Conservation (phyloP, 2,797 vertebrate species). For the Cryptoprocta ferox region DNA sequence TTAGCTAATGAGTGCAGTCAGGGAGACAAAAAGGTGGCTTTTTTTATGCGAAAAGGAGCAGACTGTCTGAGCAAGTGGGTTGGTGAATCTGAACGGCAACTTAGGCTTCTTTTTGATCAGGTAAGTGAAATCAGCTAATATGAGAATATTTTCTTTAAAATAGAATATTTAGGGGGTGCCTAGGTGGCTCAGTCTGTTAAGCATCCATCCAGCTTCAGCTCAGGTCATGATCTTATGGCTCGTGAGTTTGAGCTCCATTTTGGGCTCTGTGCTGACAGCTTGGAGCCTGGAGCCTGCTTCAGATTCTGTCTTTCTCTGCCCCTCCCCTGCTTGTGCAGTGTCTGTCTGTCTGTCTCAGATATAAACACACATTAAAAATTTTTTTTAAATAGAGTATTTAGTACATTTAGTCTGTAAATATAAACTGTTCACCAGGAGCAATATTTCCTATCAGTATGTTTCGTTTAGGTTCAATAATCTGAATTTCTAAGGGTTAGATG, state of each 20-base stretch:
- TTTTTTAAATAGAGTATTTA: background rate
- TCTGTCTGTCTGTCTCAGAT: too few relatives aligned
- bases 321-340: too few relatives aligned
- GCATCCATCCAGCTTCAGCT: too few relatives aligned
- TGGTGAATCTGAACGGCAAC: slow-evolving; percentile 98
- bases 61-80: slow-evolving; percentile 99
- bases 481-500: slow-evolving; percentile 42
- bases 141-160: background rate
- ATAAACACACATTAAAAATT: too few relatives aligned
- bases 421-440: background rate
- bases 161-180: too few relatives aligned
- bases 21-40: slow-evolving; percentile 97
- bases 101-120: slow-evolving; percentile 99
- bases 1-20: slow-evolving; percentile 99
- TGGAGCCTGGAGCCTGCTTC: too few relatives aligned
- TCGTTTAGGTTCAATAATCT: background rate
- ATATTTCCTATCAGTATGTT: background rate
- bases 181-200: too few relatives aligned
- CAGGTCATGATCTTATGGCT: too few relatives aligned
- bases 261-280: too few relatives aligned
- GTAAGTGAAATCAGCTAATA: slow-evolving; percentile 86
- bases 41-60: slow-evolving; percentile 99
- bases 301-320: too few relatives aligned
- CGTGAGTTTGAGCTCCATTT: too few relatives aligned
- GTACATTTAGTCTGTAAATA: slow-evolving; percentile 18